Conservation (phyloP, 2,113 vertebrate genomes). For the Piprites chloris region DNA sequence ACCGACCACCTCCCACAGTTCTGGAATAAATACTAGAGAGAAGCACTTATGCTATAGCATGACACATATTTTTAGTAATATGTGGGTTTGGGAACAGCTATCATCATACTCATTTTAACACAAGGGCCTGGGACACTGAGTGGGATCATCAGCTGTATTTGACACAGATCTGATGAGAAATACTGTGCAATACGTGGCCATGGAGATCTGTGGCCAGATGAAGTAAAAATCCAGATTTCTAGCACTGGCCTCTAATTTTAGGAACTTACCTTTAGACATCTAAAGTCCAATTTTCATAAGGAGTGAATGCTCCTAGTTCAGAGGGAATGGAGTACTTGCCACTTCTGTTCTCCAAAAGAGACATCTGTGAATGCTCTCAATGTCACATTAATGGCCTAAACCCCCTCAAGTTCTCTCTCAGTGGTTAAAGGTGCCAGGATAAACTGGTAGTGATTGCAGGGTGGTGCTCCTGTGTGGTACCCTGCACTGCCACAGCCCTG, state of each 20-base stretch:
- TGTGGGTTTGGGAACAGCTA: not conserved
- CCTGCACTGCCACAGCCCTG: not conserved
- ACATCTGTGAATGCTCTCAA: rapidly evolving
- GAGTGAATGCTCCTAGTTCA: not conserved
- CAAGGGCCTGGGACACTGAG: not conserved
- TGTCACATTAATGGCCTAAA: not conserved
- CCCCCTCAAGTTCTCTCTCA: not conserved
- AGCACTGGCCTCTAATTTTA: not conserved
- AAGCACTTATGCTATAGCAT: not conserved
- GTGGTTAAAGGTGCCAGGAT: not conserved
- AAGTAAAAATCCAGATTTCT: not conserved
- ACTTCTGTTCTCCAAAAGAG: not conserved
- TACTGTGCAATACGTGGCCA: not conserved
- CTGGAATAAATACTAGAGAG: not conserved
- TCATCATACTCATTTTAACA: not conserved
- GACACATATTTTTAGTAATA: not conserved
- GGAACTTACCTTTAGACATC: not conserved
- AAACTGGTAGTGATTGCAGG: not conserved
- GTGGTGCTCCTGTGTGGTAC: not conserved
- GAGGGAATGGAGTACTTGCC: not conserved
- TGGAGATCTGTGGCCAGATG: not conserved
- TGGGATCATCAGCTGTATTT: not conserved
- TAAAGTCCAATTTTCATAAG: not conserved
- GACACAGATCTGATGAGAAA: not conserved
- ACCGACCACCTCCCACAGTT: not conserved